phyloP scores from a whole-genome alignment of 2,797 vertebrate genomes.

The Cirrhinus mrigala region DNA sequence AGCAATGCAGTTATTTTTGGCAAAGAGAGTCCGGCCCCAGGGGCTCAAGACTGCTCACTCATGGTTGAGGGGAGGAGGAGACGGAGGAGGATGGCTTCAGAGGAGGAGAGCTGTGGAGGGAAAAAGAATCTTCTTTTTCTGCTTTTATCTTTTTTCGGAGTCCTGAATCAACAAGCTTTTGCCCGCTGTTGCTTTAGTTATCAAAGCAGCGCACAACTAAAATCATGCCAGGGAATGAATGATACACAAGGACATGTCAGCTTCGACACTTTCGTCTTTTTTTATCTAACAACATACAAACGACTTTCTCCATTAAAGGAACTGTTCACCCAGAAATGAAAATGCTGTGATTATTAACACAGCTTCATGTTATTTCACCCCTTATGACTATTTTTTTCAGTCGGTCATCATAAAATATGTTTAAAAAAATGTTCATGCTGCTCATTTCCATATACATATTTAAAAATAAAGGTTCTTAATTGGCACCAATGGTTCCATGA shows the following conservation, averaged over 20 bases:
- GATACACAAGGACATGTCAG: slow-evolving; percentile 30
- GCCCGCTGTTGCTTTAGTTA: slow-evolving; percentile 49
- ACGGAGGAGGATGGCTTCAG: slow-evolving; percentile 38
- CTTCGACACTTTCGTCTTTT: slow-evolving; percentile 30
- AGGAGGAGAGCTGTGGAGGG: slow-evolving; percentile 20
- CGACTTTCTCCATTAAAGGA: slow-evolving; percentile 22
- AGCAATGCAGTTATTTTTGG: slow-evolving; percentile 61
- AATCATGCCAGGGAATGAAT: slow-evolving; percentile 28
- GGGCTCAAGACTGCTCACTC: slow-evolving; percentile 53
- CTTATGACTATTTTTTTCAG: not conserved
- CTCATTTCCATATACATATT: not conserved
- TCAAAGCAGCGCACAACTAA: slow-evolving; percentile 36
- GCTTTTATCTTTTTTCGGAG: slow-evolving; percentile 52
- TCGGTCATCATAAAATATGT: not conserved
- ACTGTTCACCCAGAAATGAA: not conserved
- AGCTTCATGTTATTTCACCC: not conserved
- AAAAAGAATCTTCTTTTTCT: slow-evolving; percentile 36
- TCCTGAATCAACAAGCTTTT: slow-evolving; percentile 61
- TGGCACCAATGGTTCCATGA: not conserved
- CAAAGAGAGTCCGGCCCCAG: slow-evolving; percentile 48
- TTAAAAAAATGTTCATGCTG: not conserved
- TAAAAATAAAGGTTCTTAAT: not conserved
- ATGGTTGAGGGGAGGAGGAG: slow-evolving; percentile 47
- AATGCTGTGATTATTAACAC: slow-evolving; percentile 2
- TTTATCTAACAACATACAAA: slow-evolving; percentile 27